A percentile compares a stretch with the other conserved stretches of the same genome.
Conservation (phyloP, 2,797 vertebrate species). For the Falco biarmicus region DNA sequence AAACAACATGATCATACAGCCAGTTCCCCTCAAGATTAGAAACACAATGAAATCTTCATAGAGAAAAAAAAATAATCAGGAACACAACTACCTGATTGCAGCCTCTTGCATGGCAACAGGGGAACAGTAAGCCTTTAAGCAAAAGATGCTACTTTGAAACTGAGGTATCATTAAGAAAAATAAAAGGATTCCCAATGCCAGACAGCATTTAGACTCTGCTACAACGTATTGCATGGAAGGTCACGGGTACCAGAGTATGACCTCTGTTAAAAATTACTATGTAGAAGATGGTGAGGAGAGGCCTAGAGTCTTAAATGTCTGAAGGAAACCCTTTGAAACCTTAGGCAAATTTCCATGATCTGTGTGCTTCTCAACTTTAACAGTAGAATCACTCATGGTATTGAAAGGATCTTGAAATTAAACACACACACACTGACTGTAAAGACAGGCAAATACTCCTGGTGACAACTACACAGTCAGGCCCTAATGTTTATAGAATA, state of each 20-base stretch:
- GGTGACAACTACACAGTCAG: not conserved
- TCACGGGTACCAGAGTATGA: not conserved
- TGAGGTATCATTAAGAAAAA: slow-evolving; percentile 7
- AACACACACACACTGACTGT: not conserved
- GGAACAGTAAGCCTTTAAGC: not conserved
- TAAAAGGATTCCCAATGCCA: not conserved
- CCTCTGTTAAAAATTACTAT: not conserved
- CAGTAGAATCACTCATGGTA: not conserved
- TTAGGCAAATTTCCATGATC: not conserved
- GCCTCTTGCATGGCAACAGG: not conserved
- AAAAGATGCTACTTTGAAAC: slow-evolving; percentile 21
- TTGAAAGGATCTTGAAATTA: not conserved
- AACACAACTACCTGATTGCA: not conserved
- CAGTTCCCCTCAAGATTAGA: slow-evolving; percentile 9
- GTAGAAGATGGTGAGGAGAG: not conserved
- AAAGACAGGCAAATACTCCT: not conserved
- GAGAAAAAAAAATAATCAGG: not conserved
- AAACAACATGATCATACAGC: not conserved
- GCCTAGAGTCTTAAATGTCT: not conserved
- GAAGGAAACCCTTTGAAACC: not conserved
- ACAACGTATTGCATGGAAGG: not conserved
- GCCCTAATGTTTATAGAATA: not conserved
- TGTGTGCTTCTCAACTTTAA: not conserved
- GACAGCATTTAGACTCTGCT: not conserved
- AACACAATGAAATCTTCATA: slow-evolving; percentile 1